Evolutionary conservation across 2,888 invertebrate species (phyloP), one percentile per base, ranked within the genome.

Genomic region (Clistopyga incitator): DNA sequence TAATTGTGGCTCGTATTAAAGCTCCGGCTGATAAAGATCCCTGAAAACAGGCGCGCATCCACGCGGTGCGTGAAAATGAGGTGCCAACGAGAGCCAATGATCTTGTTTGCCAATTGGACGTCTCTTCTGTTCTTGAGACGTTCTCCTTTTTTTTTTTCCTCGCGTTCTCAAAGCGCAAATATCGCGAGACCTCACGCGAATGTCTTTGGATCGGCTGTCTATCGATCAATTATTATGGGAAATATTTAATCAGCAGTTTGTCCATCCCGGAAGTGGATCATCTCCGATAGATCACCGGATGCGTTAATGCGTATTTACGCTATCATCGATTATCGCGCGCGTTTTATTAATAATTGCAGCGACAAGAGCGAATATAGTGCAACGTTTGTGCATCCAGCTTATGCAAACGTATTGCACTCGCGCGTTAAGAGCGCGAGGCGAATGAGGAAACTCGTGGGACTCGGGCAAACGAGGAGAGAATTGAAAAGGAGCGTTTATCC

Each of bases 21-120:
- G 2, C 2, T n/a, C 15, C 25, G 56, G 20, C 47, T 45, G 20
- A 59, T 59, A 59, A 25, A 6, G 25, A 11, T 25, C 29, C 2
- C 45, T 29, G 25, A 34, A 74, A 74, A 61, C 47, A 50, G 25
- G 8, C 8, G 4, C n/a, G n/a, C 15, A 29, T 59, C 45, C 29
- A 47, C 18, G 29, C 34, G 25, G 54, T 59, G 15, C 10, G 65
- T 38, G 18, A 65, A 68, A 56, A 74, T 61, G 15, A 78, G 82
- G 79, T 79, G 82, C 68, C 50, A 82, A 75, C 20, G 61, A 47
- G 56, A 78, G 65, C 70, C 71, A 52, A 67, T 67, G 78, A 79
- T 80, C 61, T 45, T 80, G 20, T 76, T 83, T 80, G 76, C 67
- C 54, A 65, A 61, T 67, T 47, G 61, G 61, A 72, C 23, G 61